Base-by-base conservation (phyloP, 1,140 invertebrate genomes). In the Pogonomyrmex barbatus region DNA sequence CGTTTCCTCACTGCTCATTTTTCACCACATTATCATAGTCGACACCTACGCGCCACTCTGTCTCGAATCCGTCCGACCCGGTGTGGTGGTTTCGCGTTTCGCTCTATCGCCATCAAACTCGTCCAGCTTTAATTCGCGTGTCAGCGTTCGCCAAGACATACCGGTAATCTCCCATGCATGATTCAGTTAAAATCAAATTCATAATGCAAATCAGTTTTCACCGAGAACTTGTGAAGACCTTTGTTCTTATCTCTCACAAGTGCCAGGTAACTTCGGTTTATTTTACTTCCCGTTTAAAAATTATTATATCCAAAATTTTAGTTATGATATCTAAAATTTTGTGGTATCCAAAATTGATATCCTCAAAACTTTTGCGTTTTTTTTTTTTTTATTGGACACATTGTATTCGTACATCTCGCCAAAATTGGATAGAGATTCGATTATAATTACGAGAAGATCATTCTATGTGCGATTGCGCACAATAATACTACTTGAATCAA, bases 1-100 rank as follows among this genome's bases (percentile, higher is more conserved):
- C 86, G 85, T 92, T 94, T 91, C 73, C 78, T 91, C 85, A 56
- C 83, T 93, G 52, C 68, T 71, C 67, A 67, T 65, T 83, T 88
- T 88, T 62, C 58, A 39, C 71, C 54, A 65, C 42, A 42, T 85
- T 86, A 70, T 86, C 89, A 75, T 56, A 77, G 14, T 54, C 50
- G 52, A 90, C 89, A 90, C 89, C 88, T 90, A 90, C 89, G 88
- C 86, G 81, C 36, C n/a, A 47, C 77, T 76, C 70, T 81, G 67
- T 87, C 62, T 85, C 75, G 67, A 60, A 42, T 85, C 85, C 70
- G 85, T 90, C 68, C 60, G 56, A 83, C 62, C 63, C 87, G 82
- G 77, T 24, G 24, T 24, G 24, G 24, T 24, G 24, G 24, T 24
- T 87, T 70, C 77, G 85, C 85, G 63, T 83, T 83, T 90, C 76